Percentiles rank a stretch among this genome's conserved stretches.
phyloP scores from a whole-genome alignment of 2,113 vertebrate species.

The Procavia capensis region DNA sequence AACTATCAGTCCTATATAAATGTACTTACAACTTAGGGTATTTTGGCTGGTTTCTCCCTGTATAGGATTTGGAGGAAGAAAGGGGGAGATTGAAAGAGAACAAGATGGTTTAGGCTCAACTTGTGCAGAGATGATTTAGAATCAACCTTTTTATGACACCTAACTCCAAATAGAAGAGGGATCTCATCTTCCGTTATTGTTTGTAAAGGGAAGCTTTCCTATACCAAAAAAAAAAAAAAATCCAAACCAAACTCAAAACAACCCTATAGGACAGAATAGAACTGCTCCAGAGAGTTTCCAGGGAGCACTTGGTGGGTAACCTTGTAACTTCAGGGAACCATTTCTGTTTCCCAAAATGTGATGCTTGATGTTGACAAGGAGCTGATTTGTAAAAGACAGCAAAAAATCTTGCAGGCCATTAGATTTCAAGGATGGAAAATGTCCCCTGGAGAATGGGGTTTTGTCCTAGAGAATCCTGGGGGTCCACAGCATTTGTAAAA shows the following conservation, averaged over 20 bases:
- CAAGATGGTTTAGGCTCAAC: not conserved
- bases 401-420: not conserved
- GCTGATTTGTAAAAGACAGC: not conserved
- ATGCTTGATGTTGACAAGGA: not conserved
- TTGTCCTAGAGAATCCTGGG: rapidly evolving
- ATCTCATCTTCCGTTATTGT: not conserved
- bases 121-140: no score
- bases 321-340: not conserved
- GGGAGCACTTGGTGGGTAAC: no score
- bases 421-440: not conserved
- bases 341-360: not conserved
- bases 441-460: not conserved
- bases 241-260: no score
- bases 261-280: no score
- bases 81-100: not conserved
- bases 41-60: not conserved
- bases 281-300: no score
- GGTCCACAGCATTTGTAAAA: no score
- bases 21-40: not conserved
- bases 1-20: not conserved
- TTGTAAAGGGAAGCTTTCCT: not conserved
- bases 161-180: not conserved
- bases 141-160: not conserved
- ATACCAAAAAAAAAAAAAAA: no score
- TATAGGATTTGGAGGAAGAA: no score